A percentile compares a stretch with the other conserved stretches of the same genome.
Conservation (phyloP, 2,888 invertebrate species). For the Euspilapteryx auroguttella region DNA sequence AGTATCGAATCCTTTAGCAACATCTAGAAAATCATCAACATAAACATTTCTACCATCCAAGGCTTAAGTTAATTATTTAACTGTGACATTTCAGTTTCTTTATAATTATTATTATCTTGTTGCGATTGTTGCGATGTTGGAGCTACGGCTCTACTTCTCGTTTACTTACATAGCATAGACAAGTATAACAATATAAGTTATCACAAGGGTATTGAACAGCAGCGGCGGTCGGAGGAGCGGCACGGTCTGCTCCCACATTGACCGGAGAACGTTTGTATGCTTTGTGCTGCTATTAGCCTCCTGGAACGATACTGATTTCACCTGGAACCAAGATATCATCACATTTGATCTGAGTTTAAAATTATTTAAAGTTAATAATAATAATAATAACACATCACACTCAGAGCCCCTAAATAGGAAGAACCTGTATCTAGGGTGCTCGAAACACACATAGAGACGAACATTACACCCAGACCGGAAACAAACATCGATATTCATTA, state of each 20-base stretch:
- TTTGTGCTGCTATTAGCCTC: slow-evolving; percentile 1
- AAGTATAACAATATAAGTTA: slow-evolving; percentile 29
- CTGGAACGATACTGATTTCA: slow-evolving; percentile 3
- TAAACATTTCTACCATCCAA: too few species aligned
- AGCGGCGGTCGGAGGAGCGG: slow-evolving; percentile 34
- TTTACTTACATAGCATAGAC: slow-evolving; percentile 7
- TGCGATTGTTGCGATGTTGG: too few species aligned
- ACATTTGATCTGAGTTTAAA: neutral
- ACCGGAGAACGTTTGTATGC: slow-evolving; percentile 15
- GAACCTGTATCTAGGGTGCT: neutral
- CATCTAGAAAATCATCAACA: too few species aligned
- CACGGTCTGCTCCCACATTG: slow-evolving; percentile 32
- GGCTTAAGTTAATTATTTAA: too few species aligned
- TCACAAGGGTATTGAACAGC: slow-evolving; percentile 22
- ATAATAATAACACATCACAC: too few species aligned
- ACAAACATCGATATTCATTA: too few species aligned
- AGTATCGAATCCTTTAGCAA: too few species aligned
- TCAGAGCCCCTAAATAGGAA: too few species aligned
- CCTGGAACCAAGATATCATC: slow-evolving; percentile 3
- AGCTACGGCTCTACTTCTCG: too few species aligned
- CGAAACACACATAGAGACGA: neutral
- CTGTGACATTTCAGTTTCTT: too few species aligned
- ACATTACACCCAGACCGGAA: too few species aligned
- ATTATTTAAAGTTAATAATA: neutral
- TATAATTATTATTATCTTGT: too few species aligned